Percentiles rank a stretch among this genome's conserved stretches.
Conservation (phyloP, 2,113 vertebrate genomes). For the Machaerirhynchus nigripectus region DNA sequence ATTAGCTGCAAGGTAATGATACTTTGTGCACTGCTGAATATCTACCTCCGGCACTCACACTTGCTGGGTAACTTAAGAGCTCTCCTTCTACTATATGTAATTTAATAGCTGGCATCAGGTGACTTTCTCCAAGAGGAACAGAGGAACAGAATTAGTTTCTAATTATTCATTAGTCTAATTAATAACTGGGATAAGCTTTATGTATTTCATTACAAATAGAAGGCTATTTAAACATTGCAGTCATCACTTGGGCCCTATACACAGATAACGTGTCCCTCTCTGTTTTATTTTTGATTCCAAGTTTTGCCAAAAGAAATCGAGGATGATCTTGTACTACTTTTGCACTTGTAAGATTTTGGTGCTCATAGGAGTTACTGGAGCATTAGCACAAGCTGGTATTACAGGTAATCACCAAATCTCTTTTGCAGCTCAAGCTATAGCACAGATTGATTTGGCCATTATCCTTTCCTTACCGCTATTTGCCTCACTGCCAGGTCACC, state of each 20-base stretch:
- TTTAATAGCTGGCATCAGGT: not conserved
- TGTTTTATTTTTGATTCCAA: not conserved
- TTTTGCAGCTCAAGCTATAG: not conserved
- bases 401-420: not conserved
- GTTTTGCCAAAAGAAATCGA: not conserved
- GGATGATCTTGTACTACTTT: not conserved
- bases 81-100: not conserved
- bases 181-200: not conserved
- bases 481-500: not conserved
- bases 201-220: not conserved
- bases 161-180: not conserved
- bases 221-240: not conserved
- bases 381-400: not conserved
- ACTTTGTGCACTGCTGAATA: not conserved
- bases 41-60: not conserved
- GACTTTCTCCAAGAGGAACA: not conserved
- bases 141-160: not conserved
- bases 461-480: not conserved
- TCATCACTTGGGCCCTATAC: not conserved
- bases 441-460: not conserved
- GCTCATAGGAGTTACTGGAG: not conserved
- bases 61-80: not conserved
- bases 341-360: not conserved
- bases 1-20: not conserved
- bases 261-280: not conserved